Percentiles rank a stretch among this genome's conserved stretches.
phyloP scores from a whole-genome alignment of 2,888 invertebrate species.

The Cryptus viduatorius region DNA sequence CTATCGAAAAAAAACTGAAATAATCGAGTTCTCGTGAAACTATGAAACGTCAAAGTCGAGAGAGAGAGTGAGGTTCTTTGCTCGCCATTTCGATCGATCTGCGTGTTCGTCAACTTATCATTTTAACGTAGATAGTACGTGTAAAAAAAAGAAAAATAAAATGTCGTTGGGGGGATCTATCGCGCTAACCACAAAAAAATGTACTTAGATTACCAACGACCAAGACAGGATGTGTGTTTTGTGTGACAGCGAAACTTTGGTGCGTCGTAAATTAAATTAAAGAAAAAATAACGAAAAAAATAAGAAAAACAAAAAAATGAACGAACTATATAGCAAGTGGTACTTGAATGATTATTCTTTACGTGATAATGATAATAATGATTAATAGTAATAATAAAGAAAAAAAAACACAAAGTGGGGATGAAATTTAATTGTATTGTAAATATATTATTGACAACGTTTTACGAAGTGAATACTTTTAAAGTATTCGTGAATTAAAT shows the following conservation, averaged over 20 bases:
- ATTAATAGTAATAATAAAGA: slow-evolving; percentile 56
- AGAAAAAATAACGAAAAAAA: not conserved
- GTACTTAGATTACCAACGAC: not conserved
- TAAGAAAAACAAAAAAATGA: slow-evolving; percentile 11
- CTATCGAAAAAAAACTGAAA: not conserved
- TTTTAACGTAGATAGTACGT: not conserved
- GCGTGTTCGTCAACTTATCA: not conserved
- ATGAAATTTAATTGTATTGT: slow-evolving; percentile 58
- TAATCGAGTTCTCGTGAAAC: not conserved
- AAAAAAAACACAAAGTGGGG: slow-evolving; percentile 20
- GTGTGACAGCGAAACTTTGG: not conserved
- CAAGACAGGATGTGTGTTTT: not conserved
- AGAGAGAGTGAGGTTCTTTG: not conserved
- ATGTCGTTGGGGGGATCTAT: slow-evolving; percentile 1
- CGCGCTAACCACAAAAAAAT: not conserved
- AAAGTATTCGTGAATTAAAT: not conserved
- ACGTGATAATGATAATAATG: slow-evolving; percentile 57
- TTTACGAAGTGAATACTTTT: not conserved
- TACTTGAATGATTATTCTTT: slow-evolving; percentile 57
- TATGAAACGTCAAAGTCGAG: not conserved
- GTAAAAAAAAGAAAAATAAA: not conserved
- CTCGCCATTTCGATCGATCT: slow-evolving; percentile 9
- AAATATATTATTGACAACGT: slow-evolving; percentile 53
- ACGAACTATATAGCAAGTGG: slow-evolving; percentile 30
- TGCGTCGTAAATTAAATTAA: slow-evolving; percentile 1